Conservation (phyloP, 2,888 invertebrate species). For the Rhyacophila evoluta region DNA sequence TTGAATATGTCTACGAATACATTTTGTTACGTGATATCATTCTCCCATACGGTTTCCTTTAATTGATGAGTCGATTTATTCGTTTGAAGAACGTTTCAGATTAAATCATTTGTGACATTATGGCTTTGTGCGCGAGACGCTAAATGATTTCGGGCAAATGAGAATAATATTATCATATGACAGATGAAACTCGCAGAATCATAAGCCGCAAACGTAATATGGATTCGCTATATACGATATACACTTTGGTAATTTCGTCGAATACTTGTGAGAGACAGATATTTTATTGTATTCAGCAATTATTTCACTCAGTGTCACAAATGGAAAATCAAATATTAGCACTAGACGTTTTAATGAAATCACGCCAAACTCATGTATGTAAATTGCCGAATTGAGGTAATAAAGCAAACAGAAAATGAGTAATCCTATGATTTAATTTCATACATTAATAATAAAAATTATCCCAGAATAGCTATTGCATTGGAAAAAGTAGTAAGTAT, state of each 20-base stretch:
- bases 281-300: neutral
- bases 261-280: neutral
- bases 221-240: neutral
- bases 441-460: too few species aligned
- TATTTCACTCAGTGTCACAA: neutral
- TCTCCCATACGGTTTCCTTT: constrained; percentile 9
- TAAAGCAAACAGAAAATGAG: too few species aligned
- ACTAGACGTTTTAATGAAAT: too few species aligned
- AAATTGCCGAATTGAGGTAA: too few species aligned
- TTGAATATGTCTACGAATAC: neutral
- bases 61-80: constrained; percentile 27
- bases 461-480: too few species aligned
- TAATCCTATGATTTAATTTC: too few species aligned
- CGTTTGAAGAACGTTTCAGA: constrained; percentile 24
- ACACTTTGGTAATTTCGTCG: neutral
- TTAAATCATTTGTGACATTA: constrained; percentile 22
- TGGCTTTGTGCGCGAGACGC: neutral
- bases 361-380: too few species aligned
- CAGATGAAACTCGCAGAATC: neutral
- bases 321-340: too few species aligned
- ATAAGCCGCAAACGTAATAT: neutral
- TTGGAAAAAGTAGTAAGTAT: too few species aligned
- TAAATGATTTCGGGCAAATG: neutral
- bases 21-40: neutral
- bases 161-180: neutral